Conservation (phyloP, 2,797 vertebrate genomes). For the Myiotriccus ornatus region DNA sequence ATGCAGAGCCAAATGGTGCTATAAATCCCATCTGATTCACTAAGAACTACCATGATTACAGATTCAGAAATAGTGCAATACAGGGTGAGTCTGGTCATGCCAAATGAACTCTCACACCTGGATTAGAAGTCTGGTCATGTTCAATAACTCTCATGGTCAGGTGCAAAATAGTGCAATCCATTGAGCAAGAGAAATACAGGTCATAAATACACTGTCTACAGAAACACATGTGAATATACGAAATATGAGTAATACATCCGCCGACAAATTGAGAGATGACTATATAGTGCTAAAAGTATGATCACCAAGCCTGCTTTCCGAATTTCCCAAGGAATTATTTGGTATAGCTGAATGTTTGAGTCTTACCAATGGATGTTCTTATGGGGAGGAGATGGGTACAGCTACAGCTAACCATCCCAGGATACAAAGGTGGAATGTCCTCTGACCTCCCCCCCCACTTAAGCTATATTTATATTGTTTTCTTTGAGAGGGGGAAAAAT, state of each 20-base stretch:
- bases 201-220: background rate
- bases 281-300: background rate
- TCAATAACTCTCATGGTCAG: background rate
- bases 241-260: background rate
- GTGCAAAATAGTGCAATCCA: background rate
- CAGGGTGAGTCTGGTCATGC: background rate
- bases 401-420: background rate
- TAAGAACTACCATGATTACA: background rate
- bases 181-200: background rate
- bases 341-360: background rate
- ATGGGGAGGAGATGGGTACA: background rate
- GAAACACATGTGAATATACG: background rate
- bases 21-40: background rate
- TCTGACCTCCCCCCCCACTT: background rate
- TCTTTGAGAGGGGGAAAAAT: background rate
- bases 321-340: background rate
- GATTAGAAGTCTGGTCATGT: fast-evolving
- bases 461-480: background rate
- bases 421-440: background rate
- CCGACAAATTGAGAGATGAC: background rate
- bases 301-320: background rate
- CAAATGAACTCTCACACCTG: background rate
- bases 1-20: background rate
- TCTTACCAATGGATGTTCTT: background rate
- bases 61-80: background rate